Evolutionary conservation across 2,888 invertebrate genomes (phyloP), one percentile per base, ranked within the genome.

Genomic region (Minunthozetes semirufus): DNA sequence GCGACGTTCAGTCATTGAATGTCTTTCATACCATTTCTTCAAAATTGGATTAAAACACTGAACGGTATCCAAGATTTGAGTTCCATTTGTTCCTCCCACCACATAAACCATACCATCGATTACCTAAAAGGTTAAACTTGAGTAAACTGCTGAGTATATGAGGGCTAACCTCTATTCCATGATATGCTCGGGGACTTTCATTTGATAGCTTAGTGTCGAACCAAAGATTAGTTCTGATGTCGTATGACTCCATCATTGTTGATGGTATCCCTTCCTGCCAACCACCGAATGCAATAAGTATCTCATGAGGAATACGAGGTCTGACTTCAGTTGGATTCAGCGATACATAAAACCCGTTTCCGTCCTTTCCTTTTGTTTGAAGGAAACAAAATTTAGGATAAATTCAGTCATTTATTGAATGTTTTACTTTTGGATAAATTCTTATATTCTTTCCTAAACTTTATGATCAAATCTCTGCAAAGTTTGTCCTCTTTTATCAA

Each of bases 181-280:
- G 73, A 71, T 77, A 77, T 46, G 77, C 73, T 27, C 66, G 33
- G 2, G 66, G 53, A 56, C 33, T 2, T 0, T 46, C 15, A 19
- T 72, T 29, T 0, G 33, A 29, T 19, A 72, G 25, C 33, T 72
- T 29, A 11, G 63, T 38, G 29, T 63, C 50, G 80, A 90, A 88
- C 92, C 93, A 92, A 73, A 88, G 85, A 81, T 91, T 89, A 0
- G 90, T 81, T 48, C 82, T 79, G 22, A 80, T 78, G 79, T 86
- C 85, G 79, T 84, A 85, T 0, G 84, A 82, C 79, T 86, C 85
- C 72, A 86, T 82, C 77, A 84, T 81, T 83, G 88, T 90, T 0
- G 91, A 91, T 0, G 91, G 91, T 78, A 89, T 89, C n/a, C 91
- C 91, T n/a, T 89, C 83, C 76, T 84, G 84, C 93, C 86, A 86